Evolutionary conservation across 2,113 vertebrate species (phyloP).

Genomic region (Silurus asotus): DNA sequence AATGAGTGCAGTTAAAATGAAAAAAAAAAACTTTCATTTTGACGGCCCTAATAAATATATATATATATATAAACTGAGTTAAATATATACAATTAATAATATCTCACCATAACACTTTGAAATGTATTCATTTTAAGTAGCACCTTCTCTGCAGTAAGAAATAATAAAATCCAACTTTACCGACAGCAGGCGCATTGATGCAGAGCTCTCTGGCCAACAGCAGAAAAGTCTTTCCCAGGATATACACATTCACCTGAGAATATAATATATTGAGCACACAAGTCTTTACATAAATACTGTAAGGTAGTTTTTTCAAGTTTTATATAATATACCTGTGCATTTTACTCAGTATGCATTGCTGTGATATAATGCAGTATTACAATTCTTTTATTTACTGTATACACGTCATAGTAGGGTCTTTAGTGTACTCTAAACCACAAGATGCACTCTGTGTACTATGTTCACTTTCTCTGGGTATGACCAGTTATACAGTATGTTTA

Average conservation of each 20-base stretch:
- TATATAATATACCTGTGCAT: neutral
- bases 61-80: neutral
- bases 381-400: neutral
- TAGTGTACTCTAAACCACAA: neutral
- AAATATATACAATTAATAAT: neutral
- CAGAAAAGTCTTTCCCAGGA: conserved; percentile 95
- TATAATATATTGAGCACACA: neutral
- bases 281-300: neutral
- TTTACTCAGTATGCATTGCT: neutral
- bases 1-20: too few species aligned
- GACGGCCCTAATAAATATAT: too few species aligned
- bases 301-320: too few species aligned
- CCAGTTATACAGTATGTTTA: conserved; percentile 1
- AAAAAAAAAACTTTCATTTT: too few species aligned
- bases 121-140: neutral
- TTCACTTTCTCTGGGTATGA: neutral
- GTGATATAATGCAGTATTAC: neutral
- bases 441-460: neutral
- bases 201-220: conserved; percentile 93
- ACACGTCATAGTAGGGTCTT: too few species aligned
- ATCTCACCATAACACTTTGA: neutral
- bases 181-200: conserved; percentile 95
- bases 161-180: conserved; percentile 66
- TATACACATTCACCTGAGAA: conserved; percentile 92
- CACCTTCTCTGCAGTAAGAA: neutral